Evolutionary conservation across 2,797 vertebrate genomes (phyloP), one percentile per base, ranked within the genome.

Genomic region (Lophius americanus): DNA sequence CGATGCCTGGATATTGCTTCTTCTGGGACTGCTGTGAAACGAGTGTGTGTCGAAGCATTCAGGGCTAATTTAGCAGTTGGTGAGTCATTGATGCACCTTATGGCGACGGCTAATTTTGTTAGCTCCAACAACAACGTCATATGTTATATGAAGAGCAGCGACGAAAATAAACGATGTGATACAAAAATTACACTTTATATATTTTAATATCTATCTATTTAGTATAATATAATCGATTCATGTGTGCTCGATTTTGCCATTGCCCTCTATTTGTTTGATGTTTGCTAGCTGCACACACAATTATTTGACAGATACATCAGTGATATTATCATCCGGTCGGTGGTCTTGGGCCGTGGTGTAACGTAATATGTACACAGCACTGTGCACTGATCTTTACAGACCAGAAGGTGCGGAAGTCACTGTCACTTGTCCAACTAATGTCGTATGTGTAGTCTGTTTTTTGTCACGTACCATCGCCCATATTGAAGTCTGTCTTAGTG

Each of bases 71-170:
- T 83, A 73, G 51, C 83, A 67, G 64, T 78, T 73, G 90, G 93
- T 93, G 92, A 94, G 93, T 94, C 91, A 91, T 52, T 85, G 72
- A 83, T 89, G 83, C 85, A 86, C 81, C 85, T 87, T 81, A 73
- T 72, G n/a, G 77, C 75, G 43, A 0, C 68, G 70, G 52, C 58
- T 60, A 54, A 72, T 73, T 14, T 7, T 67, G 64, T 75, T 69
- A 58, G 60, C 37, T 62, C 7, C 1, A 47, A 47, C n/a, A 5
- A 11, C 4, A 5, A 14, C n/a, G 9, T 36, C 5, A 38, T 9
- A 3, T 23, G 0, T 11, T 49, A 50, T 8, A 10, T n/a, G 11
- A 7, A 54, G 0, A 41, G 0, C 3, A 4, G 11, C 43, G 12
- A 12, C 9, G 2, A 44, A 44, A 44, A 44, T 44, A 44, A 44